These are phyloP conservation scores for Dysdera silvatica DNA, from an alignment of 1,140 invertebrate species.

Conservation along the genomic window DNA sequence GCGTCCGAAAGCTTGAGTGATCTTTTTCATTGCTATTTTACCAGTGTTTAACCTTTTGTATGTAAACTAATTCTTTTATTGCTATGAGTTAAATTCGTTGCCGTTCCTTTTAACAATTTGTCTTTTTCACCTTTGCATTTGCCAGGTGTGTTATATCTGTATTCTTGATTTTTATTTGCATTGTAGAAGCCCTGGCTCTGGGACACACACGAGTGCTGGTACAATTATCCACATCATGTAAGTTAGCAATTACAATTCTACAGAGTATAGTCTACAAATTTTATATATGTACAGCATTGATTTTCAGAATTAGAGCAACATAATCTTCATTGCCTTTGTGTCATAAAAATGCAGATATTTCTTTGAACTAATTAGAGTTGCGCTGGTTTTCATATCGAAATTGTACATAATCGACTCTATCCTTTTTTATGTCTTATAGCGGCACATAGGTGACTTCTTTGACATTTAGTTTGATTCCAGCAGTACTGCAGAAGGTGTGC, in stretches of 20 bases:
- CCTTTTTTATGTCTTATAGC: neutral
- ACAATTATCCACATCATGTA: slow-evolving; percentile 53
- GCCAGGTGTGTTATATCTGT: too few relatives aligned
- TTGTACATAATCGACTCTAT: neutral
- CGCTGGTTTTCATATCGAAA: neutral
- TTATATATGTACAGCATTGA: neutral
- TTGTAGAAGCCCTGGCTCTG: slow-evolving; percentile 78
- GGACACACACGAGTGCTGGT: slow-evolving; percentile 86
- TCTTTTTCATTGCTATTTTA: too few relatives aligned
- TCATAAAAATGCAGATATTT: neutral
- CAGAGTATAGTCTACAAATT: neutral
- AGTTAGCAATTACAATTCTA: slow-evolving; percentile 41
- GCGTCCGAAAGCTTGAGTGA: too few relatives aligned
- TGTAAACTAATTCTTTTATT: too few relatives aligned
- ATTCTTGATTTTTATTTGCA: slow-evolving; percentile 31
- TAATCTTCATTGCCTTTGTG: neutral
- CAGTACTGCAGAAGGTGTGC: too few relatives aligned
- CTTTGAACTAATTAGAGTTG: neutral
- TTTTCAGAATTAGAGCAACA: neutral
- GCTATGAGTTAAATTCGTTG: too few relatives aligned
- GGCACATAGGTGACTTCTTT: too few relatives aligned
- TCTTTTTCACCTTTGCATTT: too few relatives aligned
- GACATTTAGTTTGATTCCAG: too few relatives aligned
- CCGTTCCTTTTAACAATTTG: too few relatives aligned
- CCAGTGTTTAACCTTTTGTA: too few relatives aligned